A percentile compares a stretch with the other conserved stretches of the same genome.
These are phyloP conservation scores for Sanderia malayensis DNA, from an alignment of 30 jellyfish, hydroid and myxozoan species.

Conservation along the genomic window DNA sequence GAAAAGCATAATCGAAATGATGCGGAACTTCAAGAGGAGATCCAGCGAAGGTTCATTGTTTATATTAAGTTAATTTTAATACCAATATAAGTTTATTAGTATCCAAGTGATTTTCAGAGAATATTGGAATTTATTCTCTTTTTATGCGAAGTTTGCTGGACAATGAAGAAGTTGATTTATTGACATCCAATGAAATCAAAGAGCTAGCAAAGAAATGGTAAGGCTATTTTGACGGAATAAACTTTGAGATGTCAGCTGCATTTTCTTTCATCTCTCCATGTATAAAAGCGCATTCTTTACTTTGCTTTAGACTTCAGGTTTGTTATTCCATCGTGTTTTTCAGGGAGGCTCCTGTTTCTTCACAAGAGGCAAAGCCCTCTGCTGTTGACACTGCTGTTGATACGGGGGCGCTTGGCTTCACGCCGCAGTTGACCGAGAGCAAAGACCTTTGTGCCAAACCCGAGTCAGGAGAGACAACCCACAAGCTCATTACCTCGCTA, in stretches of 20 bases:
- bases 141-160: constrained; percentile 76
- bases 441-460: constrained; percentile 88
- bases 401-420: constrained; percentile 63
- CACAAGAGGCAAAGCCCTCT: constrained; percentile 6
- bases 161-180: constrained; percentile 43
- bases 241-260: no score
- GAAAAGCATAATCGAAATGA: constrained; percentile 74
- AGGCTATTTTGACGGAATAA: no score
- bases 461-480: constrained; percentile 81
- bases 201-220: constrained; percentile 83
- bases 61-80: no score
- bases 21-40: constrained; percentile 75
- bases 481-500: constrained; percentile 73
- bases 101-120: no score
- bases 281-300: no score
- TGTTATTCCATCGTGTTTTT: no score
- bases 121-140: constrained; percentile 4
- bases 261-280: no score
- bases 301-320: no score
- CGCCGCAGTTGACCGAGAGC: constrained; percentile 74
- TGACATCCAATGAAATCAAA: constrained; percentile 68
- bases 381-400: constrained; percentile 66
- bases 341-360: constrained; percentile 14
- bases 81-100: no score
- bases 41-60: constrained; percentile 68